phyloP scores from a whole-genome alignment of 2,113 vertebrate genomes.

The Ailuropoda melanoleuca region DNA sequence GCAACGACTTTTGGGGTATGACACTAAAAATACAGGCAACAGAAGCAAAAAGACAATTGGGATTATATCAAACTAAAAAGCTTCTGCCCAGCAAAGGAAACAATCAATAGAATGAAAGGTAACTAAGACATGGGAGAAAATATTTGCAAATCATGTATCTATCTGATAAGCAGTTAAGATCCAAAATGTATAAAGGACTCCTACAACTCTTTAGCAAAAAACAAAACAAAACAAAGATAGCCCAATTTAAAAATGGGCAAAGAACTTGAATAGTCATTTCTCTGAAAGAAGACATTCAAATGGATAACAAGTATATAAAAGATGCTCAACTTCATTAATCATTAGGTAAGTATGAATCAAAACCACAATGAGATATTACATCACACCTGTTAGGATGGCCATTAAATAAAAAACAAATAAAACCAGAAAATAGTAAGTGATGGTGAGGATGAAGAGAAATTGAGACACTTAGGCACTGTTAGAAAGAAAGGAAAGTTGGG shows the following conservation, averaged over 20 bases:
- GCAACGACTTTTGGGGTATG: neutral
- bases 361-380: neutral
- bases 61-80: neutral
- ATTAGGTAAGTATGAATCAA: neutral
- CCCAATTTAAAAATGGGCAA: neutral
- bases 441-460: neutral
- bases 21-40: neutral
- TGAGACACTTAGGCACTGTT: neutral
- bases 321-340: neutral
- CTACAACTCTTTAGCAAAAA: neutral
- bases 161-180: neutral
- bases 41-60: neutral
- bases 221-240: neutral
- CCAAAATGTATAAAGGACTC: neutral
- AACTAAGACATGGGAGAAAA: neutral
- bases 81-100: neutral
- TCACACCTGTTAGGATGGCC: neutral
- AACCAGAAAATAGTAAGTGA: neutral
- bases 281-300: neutral
- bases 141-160: neutral
- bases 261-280: neutral
- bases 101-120: neutral
- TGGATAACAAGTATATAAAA: neutral
- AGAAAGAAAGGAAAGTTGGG: neutral
- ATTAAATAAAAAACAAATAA: neutral